Evolutionary conservation across 2,113 vertebrate species (phyloP), one percentile per base, ranked within the genome.

Genomic region (Peromyscus polionotus): DNA sequence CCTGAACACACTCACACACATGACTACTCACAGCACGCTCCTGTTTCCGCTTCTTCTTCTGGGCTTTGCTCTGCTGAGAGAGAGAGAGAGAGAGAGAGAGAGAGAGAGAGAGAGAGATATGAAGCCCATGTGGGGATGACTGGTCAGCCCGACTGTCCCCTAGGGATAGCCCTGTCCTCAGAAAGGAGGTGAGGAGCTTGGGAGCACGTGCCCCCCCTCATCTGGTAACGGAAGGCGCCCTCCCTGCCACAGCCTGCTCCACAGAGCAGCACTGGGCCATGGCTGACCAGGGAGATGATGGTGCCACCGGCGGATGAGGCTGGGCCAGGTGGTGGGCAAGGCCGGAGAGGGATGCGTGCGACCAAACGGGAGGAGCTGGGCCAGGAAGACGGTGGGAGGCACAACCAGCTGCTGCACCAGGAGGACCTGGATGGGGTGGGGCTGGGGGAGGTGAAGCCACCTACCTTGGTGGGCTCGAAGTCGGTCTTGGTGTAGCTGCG

Each of bases 41-140:
- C 89, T 99, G 99, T 95, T 99, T 99, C 93, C 99, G 98, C 93
- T 99, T 99, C 98, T 99, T 99, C 98, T 99, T 99, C 90, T 99
- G 99, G 10, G 99, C 97, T 99, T 99, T 99, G 89, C 98, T 98
- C 65, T 99, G 99, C 99, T 99, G 98, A 39, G 67, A 95, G 72
- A 75, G 73, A 7, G 45, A 48, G 45, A 48, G 45, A 48, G 45
- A 48, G 45, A 48, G 5, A 48, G 45, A 48, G 4, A 45, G 45
- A 45, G 45, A 4, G 45, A 45, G 45, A 45, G 45, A 45, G 45
- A 45, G 45, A 4, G 45, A 45, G 45, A 45, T 4, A 45, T 0
- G 7, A 63, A 33, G 61, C 76, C 39, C 1, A 10, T 6, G 2
- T 16, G 24, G 70, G 80, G 65, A 48, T 0, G 12, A 48, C 19